phyloP scores from a whole-genome alignment of 2,113 vertebrate species.

The Sturnira hondurensis region DNA sequence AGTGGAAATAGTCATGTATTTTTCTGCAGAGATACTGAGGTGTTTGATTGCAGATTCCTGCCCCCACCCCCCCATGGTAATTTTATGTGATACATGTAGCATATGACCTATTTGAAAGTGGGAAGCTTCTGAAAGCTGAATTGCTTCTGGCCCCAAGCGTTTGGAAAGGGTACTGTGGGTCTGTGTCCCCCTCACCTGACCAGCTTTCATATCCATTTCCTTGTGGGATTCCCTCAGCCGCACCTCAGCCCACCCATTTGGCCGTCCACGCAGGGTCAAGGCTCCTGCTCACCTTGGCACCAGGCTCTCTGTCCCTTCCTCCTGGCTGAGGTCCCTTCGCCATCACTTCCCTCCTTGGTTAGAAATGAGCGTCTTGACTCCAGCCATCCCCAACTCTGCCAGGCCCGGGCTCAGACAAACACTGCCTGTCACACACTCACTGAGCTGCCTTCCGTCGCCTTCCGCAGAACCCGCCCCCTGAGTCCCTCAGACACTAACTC shows the following conservation, averaged over 20 bases:
- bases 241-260: not conserved
- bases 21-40: not conserved
- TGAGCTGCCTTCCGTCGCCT: not conserved
- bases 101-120: not conserved
- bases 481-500: not conserved
- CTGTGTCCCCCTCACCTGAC: not conserved
- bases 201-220: not conserved
- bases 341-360: not conserved
- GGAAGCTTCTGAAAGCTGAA: not conserved
- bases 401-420: not conserved
- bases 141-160: not conserved
- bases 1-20: not conserved
- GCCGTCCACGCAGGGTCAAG: fast-evolving
- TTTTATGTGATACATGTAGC: not conserved
- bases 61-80: not conserved
- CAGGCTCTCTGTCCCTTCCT: not conserved
- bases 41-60: not conserved
- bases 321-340: not conserved
- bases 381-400: not conserved
- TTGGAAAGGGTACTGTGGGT: not conserved
- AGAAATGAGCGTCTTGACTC: not conserved
- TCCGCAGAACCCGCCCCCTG: not conserved
- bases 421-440: not conserved
- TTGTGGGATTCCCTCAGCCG: not conserved
- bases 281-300: not conserved